phyloP scores from a whole-genome alignment of 2,113 vertebrate genomes.

The Podocnemis expansa region DNA sequence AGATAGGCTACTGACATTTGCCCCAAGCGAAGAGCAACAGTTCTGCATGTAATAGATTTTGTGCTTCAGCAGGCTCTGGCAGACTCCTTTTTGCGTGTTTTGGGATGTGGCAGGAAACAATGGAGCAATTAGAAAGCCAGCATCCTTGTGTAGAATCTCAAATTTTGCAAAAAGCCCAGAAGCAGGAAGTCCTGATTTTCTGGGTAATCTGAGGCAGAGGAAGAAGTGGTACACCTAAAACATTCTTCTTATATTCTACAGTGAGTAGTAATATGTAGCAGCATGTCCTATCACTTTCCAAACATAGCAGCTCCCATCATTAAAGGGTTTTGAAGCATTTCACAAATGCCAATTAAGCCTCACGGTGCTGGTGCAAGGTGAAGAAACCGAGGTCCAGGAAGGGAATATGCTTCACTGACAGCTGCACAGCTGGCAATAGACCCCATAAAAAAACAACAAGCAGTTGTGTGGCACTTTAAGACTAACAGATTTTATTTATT shows the following conservation, averaged over 20 bases:
- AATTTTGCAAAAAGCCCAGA: background rate
- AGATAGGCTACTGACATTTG: background rate
- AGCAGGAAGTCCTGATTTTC: background rate
- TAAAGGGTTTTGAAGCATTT: background rate
- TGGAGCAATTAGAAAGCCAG: background rate
- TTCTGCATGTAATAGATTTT: background rate
- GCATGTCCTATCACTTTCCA: background rate
- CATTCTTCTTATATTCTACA: background rate
- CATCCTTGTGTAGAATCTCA: background rate
- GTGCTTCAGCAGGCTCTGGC: background rate
- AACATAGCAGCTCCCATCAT: background rate
- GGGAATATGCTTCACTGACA: rapidly evolving
- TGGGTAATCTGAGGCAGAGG: background rate
- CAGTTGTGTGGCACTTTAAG: too few relatives aligned
- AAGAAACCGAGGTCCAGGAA: rapidly evolving
- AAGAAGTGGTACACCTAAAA: background rate
- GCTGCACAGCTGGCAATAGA: rapidly evolving
- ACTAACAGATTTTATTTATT: too few relatives aligned
- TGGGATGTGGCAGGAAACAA: too few relatives aligned
- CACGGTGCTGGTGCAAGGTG: background rate
- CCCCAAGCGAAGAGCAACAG: background rate
- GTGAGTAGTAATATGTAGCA: background rate
- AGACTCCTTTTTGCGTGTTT: too few relatives aligned
- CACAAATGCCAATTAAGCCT: background rate
- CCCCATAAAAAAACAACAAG: too few relatives aligned